A percentile compares a stretch with the other conserved stretches of the same genome.
Conservation (phyloP, 2,113 vertebrate species). For the Isurus oxyrinchus region DNA sequence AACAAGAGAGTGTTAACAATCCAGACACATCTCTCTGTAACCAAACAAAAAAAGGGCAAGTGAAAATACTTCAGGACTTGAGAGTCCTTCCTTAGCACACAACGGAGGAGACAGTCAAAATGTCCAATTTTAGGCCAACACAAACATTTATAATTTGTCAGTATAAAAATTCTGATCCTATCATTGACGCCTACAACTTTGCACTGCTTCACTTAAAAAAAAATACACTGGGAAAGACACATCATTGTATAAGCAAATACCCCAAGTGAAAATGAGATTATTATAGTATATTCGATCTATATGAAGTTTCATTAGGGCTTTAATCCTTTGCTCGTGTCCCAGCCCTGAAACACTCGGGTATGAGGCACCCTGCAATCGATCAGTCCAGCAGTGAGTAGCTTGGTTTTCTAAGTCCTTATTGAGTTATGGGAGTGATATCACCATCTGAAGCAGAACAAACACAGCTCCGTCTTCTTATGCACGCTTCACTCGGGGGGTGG, state of each 20-base stretch:
- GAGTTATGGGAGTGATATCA: slow-evolving; percentile 1
- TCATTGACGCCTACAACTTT: slow-evolving; percentile 27
- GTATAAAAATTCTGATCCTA: slow-evolving; percentile 37
- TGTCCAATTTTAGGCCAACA: slow-evolving; percentile 34
- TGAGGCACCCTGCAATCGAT: neutral
- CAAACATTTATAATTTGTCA: slow-evolving; percentile 26
- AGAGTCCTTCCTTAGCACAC: slow-evolving; percentile 25
- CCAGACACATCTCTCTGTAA: neutral
- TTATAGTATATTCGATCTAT: slow-evolving; percentile 9
- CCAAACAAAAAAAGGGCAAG: slow-evolving; percentile 10
- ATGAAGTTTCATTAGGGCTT: neutral
- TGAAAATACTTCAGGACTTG: slow-evolving; percentile 13
- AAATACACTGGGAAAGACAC: slow-evolving; percentile 16
- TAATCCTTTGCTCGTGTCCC: slow-evolving; percentile 14
- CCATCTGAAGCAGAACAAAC: slow-evolving; percentile 28
- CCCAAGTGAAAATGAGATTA: slow-evolving; percentile 2
- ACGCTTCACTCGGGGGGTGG: slow-evolving; percentile 39
- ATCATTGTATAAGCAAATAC: slow-evolving; percentile 30
- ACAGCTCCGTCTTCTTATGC: neutral
- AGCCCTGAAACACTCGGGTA: neutral
- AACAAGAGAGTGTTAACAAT: slow-evolving; percentile 27
- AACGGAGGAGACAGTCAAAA: neutral
- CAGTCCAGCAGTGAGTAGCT: slow-evolving; percentile 27
- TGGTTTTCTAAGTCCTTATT: slow-evolving; percentile 9
- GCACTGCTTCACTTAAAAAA: slow-evolving; percentile 27